Conservation (phyloP, 2,113 vertebrate species). For the Cyanistes caeruleus region DNA sequence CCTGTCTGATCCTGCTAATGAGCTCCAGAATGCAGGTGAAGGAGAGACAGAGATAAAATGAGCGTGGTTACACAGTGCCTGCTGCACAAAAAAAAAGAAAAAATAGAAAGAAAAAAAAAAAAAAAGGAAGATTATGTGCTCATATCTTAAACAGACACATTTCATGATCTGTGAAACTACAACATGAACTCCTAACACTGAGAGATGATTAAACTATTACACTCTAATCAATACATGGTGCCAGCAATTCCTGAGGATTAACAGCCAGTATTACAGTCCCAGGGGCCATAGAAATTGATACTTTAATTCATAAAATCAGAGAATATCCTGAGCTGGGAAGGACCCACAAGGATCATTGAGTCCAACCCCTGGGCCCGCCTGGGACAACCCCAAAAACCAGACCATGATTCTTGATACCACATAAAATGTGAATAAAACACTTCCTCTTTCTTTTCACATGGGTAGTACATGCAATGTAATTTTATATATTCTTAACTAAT, state of each 20-base stretch:
- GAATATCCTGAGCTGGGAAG: not conserved
- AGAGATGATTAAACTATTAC: constrained; percentile 61
- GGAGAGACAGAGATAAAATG: constrained; percentile 18
- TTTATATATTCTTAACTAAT: not conserved
- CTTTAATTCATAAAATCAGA: not conserved
- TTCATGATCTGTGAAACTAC: constrained; percentile 66
- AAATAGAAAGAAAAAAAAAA: not conserved
- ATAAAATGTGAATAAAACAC: not conserved
- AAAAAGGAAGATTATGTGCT: not conserved
- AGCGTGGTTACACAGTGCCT: not conserved
- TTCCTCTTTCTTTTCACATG: not conserved
- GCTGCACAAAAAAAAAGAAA: not conserved
- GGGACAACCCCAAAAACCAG: not conserved
- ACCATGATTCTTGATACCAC: not conserved
- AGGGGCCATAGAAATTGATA: not conserved
- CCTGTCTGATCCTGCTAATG: not conserved
- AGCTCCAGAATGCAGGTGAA: not conserved
- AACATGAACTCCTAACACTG: constrained; percentile 32
- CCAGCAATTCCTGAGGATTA: constrained; percentile 26
- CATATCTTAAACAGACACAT: constrained; percentile 64
- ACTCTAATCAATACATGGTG: constrained; percentile 8
- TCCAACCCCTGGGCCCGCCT: not conserved
- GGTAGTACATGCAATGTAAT: rapidly evolving
- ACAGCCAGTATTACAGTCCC: not conserved
- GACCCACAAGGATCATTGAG: not conserved